A percentile compares a stretch with the other conserved stretches of the same genome.
These are phyloP conservation scores for Lepus europaeus DNA, from an alignment of 2,113 vertebrate species.

Conservation along the genomic window DNA sequence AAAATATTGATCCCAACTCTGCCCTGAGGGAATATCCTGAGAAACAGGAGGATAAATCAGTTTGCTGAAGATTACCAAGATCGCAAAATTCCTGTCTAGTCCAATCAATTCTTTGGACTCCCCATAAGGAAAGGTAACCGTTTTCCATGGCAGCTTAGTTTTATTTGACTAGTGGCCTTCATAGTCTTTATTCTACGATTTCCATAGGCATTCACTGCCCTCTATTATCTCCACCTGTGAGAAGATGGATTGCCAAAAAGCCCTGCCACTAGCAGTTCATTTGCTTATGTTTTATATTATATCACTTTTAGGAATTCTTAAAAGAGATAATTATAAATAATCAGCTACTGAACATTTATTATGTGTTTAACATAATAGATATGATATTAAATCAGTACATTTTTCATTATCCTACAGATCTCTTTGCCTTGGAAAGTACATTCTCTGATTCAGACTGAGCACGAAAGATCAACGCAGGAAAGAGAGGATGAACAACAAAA, in stretches of 20 bases:
- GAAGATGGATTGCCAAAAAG: neutral
- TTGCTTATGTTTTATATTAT: neutral
- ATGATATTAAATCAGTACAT: constrained; percentile 7
- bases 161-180: neutral
- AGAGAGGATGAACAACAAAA: neutral
- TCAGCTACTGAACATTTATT: neutral
- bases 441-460: constrained; percentile 19
- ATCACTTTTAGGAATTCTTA: constrained; percentile 41
- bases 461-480: constrained; percentile 19
- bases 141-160: neutral
- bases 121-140: neutral
- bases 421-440: neutral
- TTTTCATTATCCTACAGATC: neutral
- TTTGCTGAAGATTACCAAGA: neutral
- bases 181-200: neutral
- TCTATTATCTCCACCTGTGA: neutral
- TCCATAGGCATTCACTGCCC: neutral
- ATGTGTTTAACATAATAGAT: neutral
- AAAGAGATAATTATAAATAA: constrained; percentile 32
- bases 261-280: neutral
- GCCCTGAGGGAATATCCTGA: neutral
- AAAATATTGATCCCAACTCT: constrained; percentile 32
- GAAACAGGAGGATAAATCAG: neutral
- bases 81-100: constrained; percentile 9
- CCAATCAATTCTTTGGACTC: neutral